A percentile compares a stretch with the other conserved stretches of the same genome.
phyloP scores from a whole-genome alignment of 2,888 invertebrate species.

The Cinara cedri region DNA sequence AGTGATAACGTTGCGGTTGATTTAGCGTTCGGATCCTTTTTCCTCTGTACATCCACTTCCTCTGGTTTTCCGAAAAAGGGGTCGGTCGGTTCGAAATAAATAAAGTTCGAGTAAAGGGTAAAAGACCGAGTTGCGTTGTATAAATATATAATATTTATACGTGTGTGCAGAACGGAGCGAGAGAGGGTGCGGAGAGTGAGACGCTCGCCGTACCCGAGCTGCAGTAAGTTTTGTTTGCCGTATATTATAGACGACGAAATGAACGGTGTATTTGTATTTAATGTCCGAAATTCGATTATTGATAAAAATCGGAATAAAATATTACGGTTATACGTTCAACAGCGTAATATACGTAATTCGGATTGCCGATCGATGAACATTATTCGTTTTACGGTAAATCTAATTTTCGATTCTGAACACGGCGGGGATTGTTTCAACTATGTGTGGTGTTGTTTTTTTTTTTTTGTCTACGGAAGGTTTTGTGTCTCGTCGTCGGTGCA shows the following conservation, averaged over 20 bases:
- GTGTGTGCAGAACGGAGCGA: background rate
- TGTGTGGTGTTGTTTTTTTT: no score
- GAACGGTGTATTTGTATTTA: slow-evolving; percentile 27
- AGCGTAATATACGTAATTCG: no score
- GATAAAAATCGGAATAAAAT: background rate
- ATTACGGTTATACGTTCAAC: no score
- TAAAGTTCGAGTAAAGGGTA: slow-evolving; percentile 47
- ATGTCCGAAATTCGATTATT: slow-evolving; percentile 20
- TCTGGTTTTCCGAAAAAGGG: slow-evolving; percentile 30
- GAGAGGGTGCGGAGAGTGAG: background rate
- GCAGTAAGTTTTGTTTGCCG: slow-evolving; percentile 29
- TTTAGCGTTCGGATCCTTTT: slow-evolving; percentile 44
- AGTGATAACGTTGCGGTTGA: slow-evolving; percentile 41
- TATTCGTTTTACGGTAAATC: no score
- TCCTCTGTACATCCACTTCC: slow-evolving; percentile 25
- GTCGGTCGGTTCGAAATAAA: slow-evolving; percentile 34
- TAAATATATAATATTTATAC: background rate
- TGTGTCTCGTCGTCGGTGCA: no score
- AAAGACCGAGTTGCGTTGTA: slow-evolving; percentile 10
- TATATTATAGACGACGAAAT: background rate
- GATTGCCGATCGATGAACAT: no score
- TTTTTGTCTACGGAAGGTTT: no score
- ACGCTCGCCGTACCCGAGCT: background rate
- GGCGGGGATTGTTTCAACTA: no score
- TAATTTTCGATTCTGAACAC: no score